Conservation (phyloP, 37 sponge, comb jelly and placozoan species). For the Oscarella lobularis region DNA sequence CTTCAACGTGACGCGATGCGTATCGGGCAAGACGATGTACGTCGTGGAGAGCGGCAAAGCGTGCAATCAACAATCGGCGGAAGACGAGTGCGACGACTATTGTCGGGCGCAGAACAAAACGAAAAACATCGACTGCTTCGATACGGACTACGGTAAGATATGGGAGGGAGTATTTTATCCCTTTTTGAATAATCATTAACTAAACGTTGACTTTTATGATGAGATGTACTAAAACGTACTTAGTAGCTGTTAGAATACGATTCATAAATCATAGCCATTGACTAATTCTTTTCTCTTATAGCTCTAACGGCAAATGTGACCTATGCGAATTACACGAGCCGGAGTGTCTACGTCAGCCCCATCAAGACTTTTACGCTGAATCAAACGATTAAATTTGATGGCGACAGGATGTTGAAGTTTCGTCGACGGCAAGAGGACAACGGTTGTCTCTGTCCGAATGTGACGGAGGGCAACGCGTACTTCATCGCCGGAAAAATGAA, state of each 20-base stretch:
- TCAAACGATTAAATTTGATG: not conserved
- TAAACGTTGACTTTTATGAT: too few species aligned
- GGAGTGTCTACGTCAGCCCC: not conserved
- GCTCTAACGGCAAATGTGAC: not conserved
- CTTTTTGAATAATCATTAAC: too few species aligned
- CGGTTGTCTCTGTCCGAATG: not conserved
- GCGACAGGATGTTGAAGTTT: not conserved
- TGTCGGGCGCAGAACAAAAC: too few species aligned
- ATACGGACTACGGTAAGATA: too few species aligned
- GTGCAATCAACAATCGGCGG: too few species aligned
- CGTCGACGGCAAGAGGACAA: not conserved
- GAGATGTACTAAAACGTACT: too few species aligned
- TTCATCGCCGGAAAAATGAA: not conserved
- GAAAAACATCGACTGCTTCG: too few species aligned
- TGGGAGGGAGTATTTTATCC: too few species aligned
- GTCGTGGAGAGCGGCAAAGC: too few species aligned
- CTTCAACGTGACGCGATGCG: not conserved
- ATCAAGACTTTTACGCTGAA: not conserved
- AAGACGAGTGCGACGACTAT: too few species aligned
- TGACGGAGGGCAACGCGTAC: not conserved
- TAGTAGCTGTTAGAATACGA: too few species aligned
- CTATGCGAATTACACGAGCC: not conserved
- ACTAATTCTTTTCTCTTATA: not conserved
- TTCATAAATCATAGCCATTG: too few species aligned
- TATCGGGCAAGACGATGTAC: not conserved